A percentile compares a stretch with the other conserved stretches of the same genome.
phyloP scores from a whole-genome alignment of 2,113 vertebrate species.

The Bothrops jararaca region DNA sequence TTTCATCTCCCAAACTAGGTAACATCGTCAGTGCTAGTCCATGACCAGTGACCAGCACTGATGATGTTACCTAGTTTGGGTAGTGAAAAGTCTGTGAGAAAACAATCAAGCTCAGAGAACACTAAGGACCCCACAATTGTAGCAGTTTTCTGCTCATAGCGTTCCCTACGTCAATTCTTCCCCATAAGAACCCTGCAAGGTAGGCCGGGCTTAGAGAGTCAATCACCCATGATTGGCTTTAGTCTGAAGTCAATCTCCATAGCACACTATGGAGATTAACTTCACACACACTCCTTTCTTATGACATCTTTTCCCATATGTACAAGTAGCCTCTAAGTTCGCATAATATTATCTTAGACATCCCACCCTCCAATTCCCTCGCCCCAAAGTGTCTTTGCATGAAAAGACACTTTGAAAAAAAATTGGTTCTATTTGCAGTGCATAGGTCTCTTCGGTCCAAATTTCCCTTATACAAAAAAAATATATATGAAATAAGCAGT shows the following conservation, averaged over 20 bases:
- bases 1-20: not conserved
- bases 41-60: not conserved
- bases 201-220: not conserved
- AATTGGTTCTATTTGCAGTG: not conserved
- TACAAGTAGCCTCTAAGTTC: not conserved
- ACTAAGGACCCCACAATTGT: no score
- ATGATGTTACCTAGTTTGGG: not conserved
- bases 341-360: not conserved
- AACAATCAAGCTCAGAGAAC: no score
- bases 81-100: no score
- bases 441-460: not conserved
- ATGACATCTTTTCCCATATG: not conserved
- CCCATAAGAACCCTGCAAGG: not conserved
- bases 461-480: not conserved
- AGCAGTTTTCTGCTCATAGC: not conserved
- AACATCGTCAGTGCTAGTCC: not conserved
- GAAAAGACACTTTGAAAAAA: not conserved
- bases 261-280: no score
- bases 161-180: not conserved
- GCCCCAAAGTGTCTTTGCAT: accelerated
- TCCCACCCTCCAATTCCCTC: not conserved
- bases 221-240: not conserved
- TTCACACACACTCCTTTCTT: no score
- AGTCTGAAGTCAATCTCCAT: not conserved
- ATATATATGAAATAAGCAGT: not conserved